Conservation (phyloP, 1,140 invertebrate species). For the Macrostomum lignano region DNA sequence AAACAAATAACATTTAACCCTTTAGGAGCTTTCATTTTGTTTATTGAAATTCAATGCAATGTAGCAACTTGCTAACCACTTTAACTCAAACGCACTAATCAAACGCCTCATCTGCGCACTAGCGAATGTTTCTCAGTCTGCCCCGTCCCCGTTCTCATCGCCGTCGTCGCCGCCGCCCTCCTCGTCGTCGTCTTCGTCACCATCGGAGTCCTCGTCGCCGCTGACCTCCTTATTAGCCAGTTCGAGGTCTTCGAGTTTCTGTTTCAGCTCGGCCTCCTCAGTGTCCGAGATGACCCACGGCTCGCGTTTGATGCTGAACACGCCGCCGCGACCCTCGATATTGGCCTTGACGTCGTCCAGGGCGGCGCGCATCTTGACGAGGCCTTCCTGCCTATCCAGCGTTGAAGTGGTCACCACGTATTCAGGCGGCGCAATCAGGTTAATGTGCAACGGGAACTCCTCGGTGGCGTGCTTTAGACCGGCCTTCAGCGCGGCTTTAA, state of each 20-base stretch:
- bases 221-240: no score
- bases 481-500: slow-evolving; percentile 62
- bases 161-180: slow-evolving; percentile 12
- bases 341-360: slow-evolving; percentile 55
- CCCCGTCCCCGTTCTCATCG: slow-evolving; percentile 7
- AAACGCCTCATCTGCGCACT: no score
- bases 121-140: slow-evolving; percentile 3
- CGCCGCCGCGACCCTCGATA: slow-evolving; percentile 54
- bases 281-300: slow-evolving; percentile 89
- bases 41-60: no score
- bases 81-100: no score
- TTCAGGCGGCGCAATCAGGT: slow-evolving; percentile 82
- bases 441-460: slow-evolving; percentile 72
- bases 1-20: no score
- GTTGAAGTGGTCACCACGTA: slow-evolving; percentile 96
- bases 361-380: slow-evolving; percentile 42
- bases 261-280: slow-evolving; percentile 61
- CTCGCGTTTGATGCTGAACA: slow-evolving; percentile 71
- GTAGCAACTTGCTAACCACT: no score
- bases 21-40: no score
- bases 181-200: slow-evolving; percentile 32
- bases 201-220: slow-evolving; percentile 38
- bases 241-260: slow-evolving; percentile 72
- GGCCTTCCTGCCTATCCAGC: slow-evolving; percentile 67
- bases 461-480: slow-evolving; percentile 69